Conservation (phyloP, 2,113 vertebrate genomes). For the Pygoscelis antarcticus region DNA sequence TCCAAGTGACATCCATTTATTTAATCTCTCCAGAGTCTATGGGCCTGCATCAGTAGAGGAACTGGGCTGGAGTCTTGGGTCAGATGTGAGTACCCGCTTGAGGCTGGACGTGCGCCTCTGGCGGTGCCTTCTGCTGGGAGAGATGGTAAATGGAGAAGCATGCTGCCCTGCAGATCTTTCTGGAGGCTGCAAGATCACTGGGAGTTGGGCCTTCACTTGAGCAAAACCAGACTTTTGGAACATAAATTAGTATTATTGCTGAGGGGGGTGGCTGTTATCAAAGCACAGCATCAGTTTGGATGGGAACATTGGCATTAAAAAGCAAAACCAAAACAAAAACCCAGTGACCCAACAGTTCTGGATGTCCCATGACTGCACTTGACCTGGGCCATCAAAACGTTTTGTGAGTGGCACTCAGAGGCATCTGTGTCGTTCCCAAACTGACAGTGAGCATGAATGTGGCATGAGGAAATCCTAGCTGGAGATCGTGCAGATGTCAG, state of each 20-base stretch:
- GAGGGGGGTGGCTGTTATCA: neutral
- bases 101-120: rapidly evolving
- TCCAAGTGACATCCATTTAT: neutral
- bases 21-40: neutral
- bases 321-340: neutral
- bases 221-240: neutral
- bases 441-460: neutral
- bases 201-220: neutral
- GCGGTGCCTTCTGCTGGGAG: neutral
- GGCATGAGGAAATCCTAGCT: neutral
- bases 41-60: neutral
- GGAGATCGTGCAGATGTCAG: neutral
- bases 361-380: neutral
- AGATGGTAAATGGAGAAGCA: neutral
- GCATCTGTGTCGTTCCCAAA: neutral
- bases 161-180: neutral
- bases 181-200: neutral
- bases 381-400: neutral
- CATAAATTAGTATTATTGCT: neutral
- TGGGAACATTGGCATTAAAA: neutral
- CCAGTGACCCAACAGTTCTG: neutral
- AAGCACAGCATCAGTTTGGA: neutral
- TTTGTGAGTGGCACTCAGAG: neutral
- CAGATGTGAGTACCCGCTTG: too few relatives aligned
- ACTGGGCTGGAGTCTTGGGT: neutral